Evolutionary conservation across 2,888 invertebrate genomes (phyloP), one percentile per base, ranked within the genome.

Genomic region (Cataglyphis altisquamis): DNA sequence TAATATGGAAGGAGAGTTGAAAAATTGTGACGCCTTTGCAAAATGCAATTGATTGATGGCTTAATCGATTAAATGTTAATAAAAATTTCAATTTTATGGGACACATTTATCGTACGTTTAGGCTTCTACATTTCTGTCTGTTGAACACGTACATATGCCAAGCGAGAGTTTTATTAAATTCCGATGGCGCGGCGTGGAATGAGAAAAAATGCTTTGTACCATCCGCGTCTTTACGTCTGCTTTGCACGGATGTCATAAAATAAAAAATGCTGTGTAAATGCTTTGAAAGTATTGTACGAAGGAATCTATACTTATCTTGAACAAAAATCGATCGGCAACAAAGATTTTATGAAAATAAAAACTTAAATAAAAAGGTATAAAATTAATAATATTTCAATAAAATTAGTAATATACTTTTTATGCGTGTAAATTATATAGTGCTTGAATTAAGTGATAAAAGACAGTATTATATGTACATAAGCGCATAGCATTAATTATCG

Each of bases 121-220:
- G 83, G 85, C 77, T 70, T 84, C 77, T 72, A 66, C 67, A 74
- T 80, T 86, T 89, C 82, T 84, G 84, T 84, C 84, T 67, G 66
- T 55, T 85, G 85, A 81, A 60, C 74, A 85, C 64, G 70, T 84
- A 83, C 85, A 78, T 88, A 86, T 85, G 87, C 86, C 86, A 45
- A 80, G 86, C 82, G 82, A 82, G 87, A 84, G 86, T 91, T 92
- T 92, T 91, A 92, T 92, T 92, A 92, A 89, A 91, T 92, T 92
- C 90, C 90, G 52, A 88, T 90, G 85, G 86, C 80, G 78, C 83
- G 62, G 60, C 64, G 72, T 82, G 86, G 85, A 88, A 85, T 80
- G 88, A 82, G 87, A 84, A 83, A 72, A 89, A 86, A 87, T 83
- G 84, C 85, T 88, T 83, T 86, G 84, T 89, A 82, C 86, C 60